A percentile compares a stretch with the other conserved stretches of the same genome.
Conservation (phyloP, 2,797 vertebrate genomes). For the Gila robusta region DNA sequence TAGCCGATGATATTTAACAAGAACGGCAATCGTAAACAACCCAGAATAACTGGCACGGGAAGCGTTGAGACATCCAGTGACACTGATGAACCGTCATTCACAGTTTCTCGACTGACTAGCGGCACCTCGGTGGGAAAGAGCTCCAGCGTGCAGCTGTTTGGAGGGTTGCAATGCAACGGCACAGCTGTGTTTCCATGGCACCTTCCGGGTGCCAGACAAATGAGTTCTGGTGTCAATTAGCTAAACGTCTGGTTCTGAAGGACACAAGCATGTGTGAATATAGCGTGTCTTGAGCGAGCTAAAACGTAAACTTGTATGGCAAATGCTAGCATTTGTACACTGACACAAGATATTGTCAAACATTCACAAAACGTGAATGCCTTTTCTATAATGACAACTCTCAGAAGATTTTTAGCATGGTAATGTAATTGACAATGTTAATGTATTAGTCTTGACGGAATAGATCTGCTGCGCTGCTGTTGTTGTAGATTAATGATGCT, state of each 20-base stretch:
- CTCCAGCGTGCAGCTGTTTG: constrained; percentile 46
- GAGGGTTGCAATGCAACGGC: constrained; percentile 50
- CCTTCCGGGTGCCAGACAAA: constrained; percentile 73
- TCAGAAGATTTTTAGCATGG: too few species aligned
- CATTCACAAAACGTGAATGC: background rate
- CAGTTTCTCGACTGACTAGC: constrained; percentile 11
- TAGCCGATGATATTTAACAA: background rate
- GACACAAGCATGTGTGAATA: constrained; percentile 41
- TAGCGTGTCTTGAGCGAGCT: background rate
- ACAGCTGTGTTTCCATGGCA: constrained; percentile 75
- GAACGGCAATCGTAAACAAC: constrained; percentile 19
- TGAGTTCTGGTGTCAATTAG: constrained; percentile 61
- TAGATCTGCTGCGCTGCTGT: too few species aligned
- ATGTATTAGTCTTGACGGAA: too few species aligned
- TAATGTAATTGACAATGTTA: too few species aligned
- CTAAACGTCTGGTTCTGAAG: constrained; percentile 55
- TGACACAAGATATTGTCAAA: background rate
- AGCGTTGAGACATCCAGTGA: constrained; percentile 18
- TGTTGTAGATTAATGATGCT: too few species aligned
- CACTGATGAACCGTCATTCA: constrained; percentile 24
- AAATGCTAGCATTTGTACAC: background rate
- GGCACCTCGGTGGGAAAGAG: constrained; percentile 7
- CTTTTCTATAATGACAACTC: constrained; percentile 9
- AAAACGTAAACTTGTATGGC: background rate
- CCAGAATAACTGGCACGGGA: constrained; percentile 15